Evolutionary conservation across 1,140 invertebrate species (phyloP), one percentile per base, ranked within the genome.

Genomic region (Pseudomyrmex flavicornis): DNA sequence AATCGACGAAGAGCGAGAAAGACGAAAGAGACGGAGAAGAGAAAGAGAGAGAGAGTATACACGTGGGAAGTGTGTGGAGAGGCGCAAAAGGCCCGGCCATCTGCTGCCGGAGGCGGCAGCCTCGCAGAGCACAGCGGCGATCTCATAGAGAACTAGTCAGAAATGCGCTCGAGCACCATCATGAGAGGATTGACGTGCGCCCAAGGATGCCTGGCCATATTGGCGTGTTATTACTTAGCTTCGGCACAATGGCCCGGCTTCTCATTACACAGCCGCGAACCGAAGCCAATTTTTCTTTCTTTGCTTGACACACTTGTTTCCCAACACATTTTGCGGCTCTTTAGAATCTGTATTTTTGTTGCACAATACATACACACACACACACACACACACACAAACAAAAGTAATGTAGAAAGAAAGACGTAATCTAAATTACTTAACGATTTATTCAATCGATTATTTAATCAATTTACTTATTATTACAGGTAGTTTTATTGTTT

Each of bases 51-150:
- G 83, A 69, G 79, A 82, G 61, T 48, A 76, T 88, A 75, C 76
- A 88, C 88, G 84, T 84, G 85, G 89, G 85, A 90, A 84, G 85
- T 75, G 82, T 75, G 63, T 72, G 35, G 35, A 85, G 83, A 88
- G 86, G 87, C 86, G 89, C 89, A 90, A 91, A 90, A 90, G 90
- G 83, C 87, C 88, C 82, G 89, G 89, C 90, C 90, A 91, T 91
- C 90, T 91, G 90, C 89, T 86, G 88, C 84, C 82, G 83, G 73
- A 44, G 72, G 58, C 73, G 44, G 35, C 80, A 82, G 83, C 77
- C 77, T 77, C 82, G 77, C 87, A 69, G 66, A 74, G 50, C 8
- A 35, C 35, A 35, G 35, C 70, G 35, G 44, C 84, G 76, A 84
- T 87, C 85, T 88, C 88, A 76, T 88, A 82, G 80, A 74, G 82